Conservation (phyloP, 1,140 invertebrate genomes). For the Nasonia giraulti region DNA sequence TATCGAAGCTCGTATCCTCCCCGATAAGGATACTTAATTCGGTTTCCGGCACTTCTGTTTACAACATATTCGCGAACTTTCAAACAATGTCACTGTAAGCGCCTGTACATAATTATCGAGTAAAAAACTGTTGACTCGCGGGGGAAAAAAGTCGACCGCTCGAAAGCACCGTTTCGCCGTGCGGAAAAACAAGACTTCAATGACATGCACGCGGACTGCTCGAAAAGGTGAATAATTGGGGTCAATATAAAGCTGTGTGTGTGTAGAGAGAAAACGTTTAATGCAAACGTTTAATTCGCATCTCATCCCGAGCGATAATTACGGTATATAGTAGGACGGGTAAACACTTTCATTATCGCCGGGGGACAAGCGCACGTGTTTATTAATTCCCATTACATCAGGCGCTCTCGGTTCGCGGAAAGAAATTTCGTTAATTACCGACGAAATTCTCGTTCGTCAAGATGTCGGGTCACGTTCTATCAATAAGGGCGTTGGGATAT, state of each 20-base stretch:
- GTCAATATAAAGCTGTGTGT: background rate
- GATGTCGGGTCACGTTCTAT: background rate
- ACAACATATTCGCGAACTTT: too few species aligned
- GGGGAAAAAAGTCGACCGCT: background rate
- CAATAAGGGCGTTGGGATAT: too few species aligned
- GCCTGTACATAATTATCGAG: too few species aligned
- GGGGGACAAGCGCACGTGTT: background rate
- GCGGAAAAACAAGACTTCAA: background rate
- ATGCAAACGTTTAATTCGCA: background rate
- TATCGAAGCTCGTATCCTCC: too few species aligned
- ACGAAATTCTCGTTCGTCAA: background rate
- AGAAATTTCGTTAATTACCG: background rate
- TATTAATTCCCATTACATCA: background rate
- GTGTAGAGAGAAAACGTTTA: background rate
- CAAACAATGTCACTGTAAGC: too few species aligned
- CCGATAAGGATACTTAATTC: too few species aligned
- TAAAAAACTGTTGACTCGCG: background rate
- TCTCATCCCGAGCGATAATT: background rate
- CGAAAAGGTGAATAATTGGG: background rate
- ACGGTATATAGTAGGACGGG: background rate
- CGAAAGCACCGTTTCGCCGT: background rate
- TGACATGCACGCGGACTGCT: background rate
- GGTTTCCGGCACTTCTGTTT: too few species aligned
- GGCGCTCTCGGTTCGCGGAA: background rate
- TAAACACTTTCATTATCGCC: constrained; percentile 10